These are phyloP conservation scores for Menura novaehollandiae DNA, from an alignment of 2,113 vertebrate genomes.

Conservation along the genomic window DNA sequence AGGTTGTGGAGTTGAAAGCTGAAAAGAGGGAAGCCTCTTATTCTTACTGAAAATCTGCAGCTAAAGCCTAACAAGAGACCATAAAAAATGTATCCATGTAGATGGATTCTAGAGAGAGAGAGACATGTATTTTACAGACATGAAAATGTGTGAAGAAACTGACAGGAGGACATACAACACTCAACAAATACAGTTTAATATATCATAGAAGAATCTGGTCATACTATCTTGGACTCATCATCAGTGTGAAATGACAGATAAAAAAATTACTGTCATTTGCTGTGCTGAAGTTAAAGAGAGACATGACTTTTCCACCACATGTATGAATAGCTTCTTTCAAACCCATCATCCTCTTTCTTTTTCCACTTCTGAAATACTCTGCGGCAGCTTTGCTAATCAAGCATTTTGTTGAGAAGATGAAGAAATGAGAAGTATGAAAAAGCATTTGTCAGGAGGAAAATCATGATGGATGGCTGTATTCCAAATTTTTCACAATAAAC, in stretches of 20 bases:
- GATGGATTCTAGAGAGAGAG: background rate
- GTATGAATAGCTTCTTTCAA: constrained; percentile 37
- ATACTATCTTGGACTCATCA: background rate
- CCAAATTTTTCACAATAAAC: constrained; percentile 19
- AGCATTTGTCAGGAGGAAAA: constrained; percentile 33
- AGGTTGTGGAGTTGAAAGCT: background rate
- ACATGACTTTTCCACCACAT: background rate
- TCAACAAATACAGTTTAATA: background rate
- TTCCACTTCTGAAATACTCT: background rate
- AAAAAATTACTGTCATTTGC: background rate
- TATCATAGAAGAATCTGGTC: background rate
- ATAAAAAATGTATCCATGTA: background rate
- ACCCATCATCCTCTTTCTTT: background rate
- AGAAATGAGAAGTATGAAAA: constrained; percentile 42
- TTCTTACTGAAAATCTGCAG: background rate
- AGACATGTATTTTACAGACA: background rate
- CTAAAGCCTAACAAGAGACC: background rate
- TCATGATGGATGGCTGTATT: constrained; percentile 4
- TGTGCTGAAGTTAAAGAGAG: background rate
- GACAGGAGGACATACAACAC: background rate
- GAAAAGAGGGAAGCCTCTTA: background rate
- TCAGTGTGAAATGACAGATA: background rate
- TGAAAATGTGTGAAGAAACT: background rate
- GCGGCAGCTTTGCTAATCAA: constrained; percentile 5
- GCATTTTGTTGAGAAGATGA: constrained; percentile 17